A percentile compares a stretch with the other conserved stretches of the same genome.
These are phyloP conservation scores for zebrafish (Danio rerio) DNA, from an alignment of 2,113 vertebrate genomes.

Conservation along the genomic window DNA sequence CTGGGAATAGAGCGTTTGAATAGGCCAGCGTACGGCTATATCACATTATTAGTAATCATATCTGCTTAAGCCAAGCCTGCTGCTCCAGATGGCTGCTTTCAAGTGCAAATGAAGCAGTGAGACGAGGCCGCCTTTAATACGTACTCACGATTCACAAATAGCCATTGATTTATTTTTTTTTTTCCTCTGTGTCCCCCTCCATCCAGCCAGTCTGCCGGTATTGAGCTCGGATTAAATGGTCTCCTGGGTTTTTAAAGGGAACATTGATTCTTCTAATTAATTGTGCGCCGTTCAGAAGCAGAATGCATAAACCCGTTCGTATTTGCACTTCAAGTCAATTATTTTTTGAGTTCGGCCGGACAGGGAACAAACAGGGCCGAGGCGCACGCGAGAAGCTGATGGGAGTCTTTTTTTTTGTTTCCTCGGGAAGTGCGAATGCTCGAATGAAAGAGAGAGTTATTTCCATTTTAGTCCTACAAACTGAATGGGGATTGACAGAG, in stretches of 20 bases:
- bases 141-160: conserved; percentile 99
- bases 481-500: conserved; percentile 70
- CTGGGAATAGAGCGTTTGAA: conserved; percentile 95
- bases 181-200: conserved; percentile 73
- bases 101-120: conserved; percentile 99
- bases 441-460: conserved; percentile 74
- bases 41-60: conserved; percentile 99
- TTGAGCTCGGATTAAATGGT: conserved; percentile 99
- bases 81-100: conserved; percentile 99
- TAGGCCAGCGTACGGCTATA: conserved; percentile 97
- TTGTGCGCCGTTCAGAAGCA: conserved; percentile 88
- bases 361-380: conserved; percentile 76
- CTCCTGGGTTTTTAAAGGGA: conserved; percentile 98
- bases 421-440: conserved; percentile 74
- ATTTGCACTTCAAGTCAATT: conserved; percentile 88
- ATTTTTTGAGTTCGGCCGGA: conserved; percentile 77
- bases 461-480: conserved; percentile 71
- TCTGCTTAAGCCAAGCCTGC: conserved; percentile 99
- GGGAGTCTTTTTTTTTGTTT: conserved; percentile 75
- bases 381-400: conserved; percentile 75
- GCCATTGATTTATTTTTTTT: conserved; percentile 98
- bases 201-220: conserved; percentile 98
- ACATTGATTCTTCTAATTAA: conserved; percentile 99
- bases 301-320: conserved; percentile 86
- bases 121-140: conserved; percentile 99